Percentiles rank a stretch among this genome's conserved stretches.
Evolutionary conservation across 2,888 invertebrate genomes (phyloP).

Genomic region (Calliscelio sp.): DNA sequence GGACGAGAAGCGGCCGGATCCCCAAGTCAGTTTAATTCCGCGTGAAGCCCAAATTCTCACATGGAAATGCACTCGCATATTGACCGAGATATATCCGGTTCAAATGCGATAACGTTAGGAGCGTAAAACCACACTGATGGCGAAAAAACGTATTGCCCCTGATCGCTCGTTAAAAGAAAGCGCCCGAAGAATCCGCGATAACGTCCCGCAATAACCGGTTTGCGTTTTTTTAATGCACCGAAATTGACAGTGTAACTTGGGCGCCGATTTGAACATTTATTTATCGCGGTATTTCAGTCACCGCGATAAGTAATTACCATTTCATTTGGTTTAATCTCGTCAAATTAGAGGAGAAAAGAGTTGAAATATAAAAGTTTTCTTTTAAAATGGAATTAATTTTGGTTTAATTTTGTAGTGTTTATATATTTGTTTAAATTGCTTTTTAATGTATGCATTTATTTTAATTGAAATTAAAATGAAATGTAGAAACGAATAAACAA

Average conservation of each 20-base stretch:
- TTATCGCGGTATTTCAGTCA: conserved; percentile 1
- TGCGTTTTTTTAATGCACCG: conserved; percentile 17
- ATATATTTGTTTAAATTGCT: too few relatives aligned
- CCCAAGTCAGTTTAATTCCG: conserved; percentile 76
- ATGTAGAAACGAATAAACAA: too few relatives aligned
- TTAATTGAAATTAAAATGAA: too few relatives aligned
- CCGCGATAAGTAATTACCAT: too few relatives aligned
- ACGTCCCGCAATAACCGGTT: conserved; percentile 34
- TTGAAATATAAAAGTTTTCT: too few relatives aligned
- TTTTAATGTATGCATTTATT: too few relatives aligned
- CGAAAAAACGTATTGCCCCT: too few relatives aligned
- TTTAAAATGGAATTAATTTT: too few relatives aligned
- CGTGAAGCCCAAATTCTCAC: conserved; percentile 75
- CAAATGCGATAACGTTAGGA: conserved; percentile 44
- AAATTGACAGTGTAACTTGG: conserved; percentile 15
- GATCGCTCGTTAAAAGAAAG: conserved; percentile 49
- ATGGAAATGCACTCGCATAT: conserved; percentile 78
- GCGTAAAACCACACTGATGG: conserved; percentile 28
- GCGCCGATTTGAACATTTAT: not conserved
- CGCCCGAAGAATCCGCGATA: conserved; percentile 26
- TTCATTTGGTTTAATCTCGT: too few relatives aligned
- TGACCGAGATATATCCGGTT: conserved; percentile 56
- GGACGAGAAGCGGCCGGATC: conserved; percentile 43
- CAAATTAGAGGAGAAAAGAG: too few relatives aligned
- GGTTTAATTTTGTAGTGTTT: too few relatives aligned